Evolutionary conservation across 2,113 vertebrate species (phyloP), one percentile per base, ranked within the genome.

Genomic region (Gavialis gangeticus): DNA sequence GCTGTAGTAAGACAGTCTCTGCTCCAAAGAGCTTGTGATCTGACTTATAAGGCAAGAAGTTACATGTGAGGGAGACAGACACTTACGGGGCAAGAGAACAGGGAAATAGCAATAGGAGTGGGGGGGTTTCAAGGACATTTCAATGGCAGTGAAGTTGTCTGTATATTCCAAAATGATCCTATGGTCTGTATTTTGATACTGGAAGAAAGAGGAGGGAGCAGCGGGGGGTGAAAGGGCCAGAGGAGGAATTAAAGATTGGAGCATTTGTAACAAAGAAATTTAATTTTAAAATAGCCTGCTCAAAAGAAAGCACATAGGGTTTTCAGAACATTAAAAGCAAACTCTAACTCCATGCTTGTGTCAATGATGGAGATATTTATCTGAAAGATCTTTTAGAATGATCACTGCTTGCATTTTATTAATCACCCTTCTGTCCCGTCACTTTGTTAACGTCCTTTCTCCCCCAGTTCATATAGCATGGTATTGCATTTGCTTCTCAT

Each of bases 91-190:
- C 30, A 30, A n/a, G 30, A n/a, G 5, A 37, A 37, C 62, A 46
- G 46, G 75, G 73, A 71, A 87, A 59, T 78, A 27, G 4, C 19
- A 69, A 69, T 30, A 37, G 15, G 19, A 69, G 19, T 37, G 37
- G 37, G 37, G 37, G 37, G 37, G 37, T 37, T 46, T n/a, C 25
- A 5, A 1, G 4, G 28, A 54, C 22, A 3, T 4, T 67, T 69
- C 28, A 89, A 60, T 34, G 0, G 0, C 63, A 82, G 66, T 75
- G 55, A 22, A 4, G 21, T 54, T 1, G 15, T 6, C 12, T 16
- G 1, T 69, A 62, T 5, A 0, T 88, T 46, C 21, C 80, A 56
- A 62, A 25, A 64, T n/a, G 75, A 82, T 24, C 12, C 10, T 6
- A 1, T 3, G 28, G 10, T 12, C 22, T 71, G 3, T 60, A 12